Evolutionary conservation across 1,140 invertebrate species (phyloP), one percentile per base, ranked within the genome.

Genomic region (Penaeus japonicus): DNA sequence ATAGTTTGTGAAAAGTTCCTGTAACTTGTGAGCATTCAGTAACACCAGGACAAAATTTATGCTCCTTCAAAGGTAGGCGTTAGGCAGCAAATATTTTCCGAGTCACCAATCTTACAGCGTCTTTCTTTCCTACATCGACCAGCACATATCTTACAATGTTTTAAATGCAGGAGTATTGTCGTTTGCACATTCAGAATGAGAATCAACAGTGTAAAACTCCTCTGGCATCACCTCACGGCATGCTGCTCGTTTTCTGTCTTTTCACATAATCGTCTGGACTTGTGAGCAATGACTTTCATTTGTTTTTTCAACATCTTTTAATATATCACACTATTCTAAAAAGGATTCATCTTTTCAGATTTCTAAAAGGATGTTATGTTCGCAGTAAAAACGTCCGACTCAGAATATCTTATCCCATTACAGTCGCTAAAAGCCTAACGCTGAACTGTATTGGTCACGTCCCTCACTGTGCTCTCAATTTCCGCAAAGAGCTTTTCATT

Each of bases 391-490:
- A 47, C 47, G 10, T 47, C 4, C 15, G 10, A 47, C 47, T 47
- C 47, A 15, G 47, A 47, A 47, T 47, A 47, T 47, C n/a, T 73
- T 12, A 39, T 15, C 54, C 57, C 12, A 20, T 39, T 27, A 54
- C 32, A 65, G 5, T 39, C 12, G 54, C 57, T 35, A 20, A 35
- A 55, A 47, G 39, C 32, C 59, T 95, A 97, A 94, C 96, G 95
- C 92, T 96, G 95, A 92, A 97, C 94, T 87, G 96, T 95, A 92
- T 96, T 96, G 80, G 96, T 94, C 62, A 97, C 95, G 93, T 97
- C 96, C 91, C 95, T 96, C 88, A 97, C 95, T 62, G 96, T 96
- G 91, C 96, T 95, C 83, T 96, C 96, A 89, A 97, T 94, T 91
- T 97, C 96, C 89, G 94, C 94, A 39, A 96, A 94, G 85, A 96